Evolutionary conservation across 2,113 vertebrate genomes (phyloP).

Genomic region (Notarius quadriscutis): DNA sequence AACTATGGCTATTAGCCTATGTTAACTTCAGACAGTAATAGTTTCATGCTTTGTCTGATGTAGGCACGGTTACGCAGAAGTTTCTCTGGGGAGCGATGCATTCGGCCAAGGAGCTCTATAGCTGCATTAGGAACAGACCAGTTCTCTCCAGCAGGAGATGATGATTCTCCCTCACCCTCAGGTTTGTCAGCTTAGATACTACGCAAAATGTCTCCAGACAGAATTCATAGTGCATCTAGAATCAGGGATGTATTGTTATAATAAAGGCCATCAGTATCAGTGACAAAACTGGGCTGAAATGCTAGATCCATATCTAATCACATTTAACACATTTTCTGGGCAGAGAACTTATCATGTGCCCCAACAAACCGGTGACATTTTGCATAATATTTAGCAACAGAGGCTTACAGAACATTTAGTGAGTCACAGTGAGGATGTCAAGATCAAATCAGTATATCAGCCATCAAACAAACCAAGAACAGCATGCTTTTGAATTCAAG

Average conservation of each 20-base stretch:
- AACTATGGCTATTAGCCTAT: not conserved
- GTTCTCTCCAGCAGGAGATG: conserved; percentile 66
- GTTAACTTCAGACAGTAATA: not conserved
- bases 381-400: not conserved
- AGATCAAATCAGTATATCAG: not conserved
- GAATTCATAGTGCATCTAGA: not conserved
- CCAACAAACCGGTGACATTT: not conserved
- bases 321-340: not conserved
- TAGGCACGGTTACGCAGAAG: conserved; percentile 81
- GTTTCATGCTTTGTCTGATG: conserved; percentile 12
- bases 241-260: not conserved
- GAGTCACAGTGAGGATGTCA: not conserved
- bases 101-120: conserved; percentile 77
- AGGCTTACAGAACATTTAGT: not conserved
- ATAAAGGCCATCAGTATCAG: not conserved
- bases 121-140: conserved; percentile 74
- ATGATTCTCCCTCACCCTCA: conserved; percentile 67
- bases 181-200: conserved; percentile 56
- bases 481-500: not conserved
- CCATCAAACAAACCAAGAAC: not conserved
- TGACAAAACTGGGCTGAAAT: not conserved
- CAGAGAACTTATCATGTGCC: not conserved
- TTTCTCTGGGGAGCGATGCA: conserved; percentile 82
- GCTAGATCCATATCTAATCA: not conserved
- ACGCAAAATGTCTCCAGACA: not conserved